Base-by-base conservation (phyloP, 1,140 invertebrate species). In the Odontomachus brunneus region DNA sequence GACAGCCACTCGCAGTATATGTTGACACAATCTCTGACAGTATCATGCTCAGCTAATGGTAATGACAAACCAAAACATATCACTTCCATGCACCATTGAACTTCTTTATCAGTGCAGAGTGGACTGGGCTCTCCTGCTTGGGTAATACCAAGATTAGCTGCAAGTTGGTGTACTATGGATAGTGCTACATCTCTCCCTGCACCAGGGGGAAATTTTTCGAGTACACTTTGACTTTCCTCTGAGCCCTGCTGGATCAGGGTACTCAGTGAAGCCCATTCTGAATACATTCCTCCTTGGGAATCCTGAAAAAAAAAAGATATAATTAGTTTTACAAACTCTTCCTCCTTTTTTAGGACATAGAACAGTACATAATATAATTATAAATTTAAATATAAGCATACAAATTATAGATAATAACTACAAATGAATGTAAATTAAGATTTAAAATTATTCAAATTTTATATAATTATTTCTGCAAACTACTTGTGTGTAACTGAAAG, bases 1-100 rank as follows among this genome's bases (percentile, higher is more conserved):
- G 97, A 97, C 33, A 99, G 93, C 99, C 99, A 99, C 90, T 99
- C 98, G 93, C 98, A 99, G 92, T 99, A 99, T 26, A 99, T 97
- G 93, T 98, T 98, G 11, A 99, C 98, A 94, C 98, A 99, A 93
- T 99, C 98, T 85, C 98, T 96, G 55, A 99, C 97, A 0, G 98
- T 97, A 87, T 99, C 98, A 93, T 99, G 98, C 92, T 99, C 98
- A 49, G 96, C 95, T 14, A 99, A 92, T 0, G 98, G 98, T 48
- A 99, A 93, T 48, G 97, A 98, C 0, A 99, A 95, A 0, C 99
- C 98, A 94, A 97, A 99, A 90, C 98, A 98, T 24, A 99, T 96
- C 9, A 99, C 98, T 95, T 98, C 97, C 96, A 98, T 97, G 67
- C 97, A 97, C 97, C 97, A 98, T 92, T 97, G 96, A 55, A 98